phyloP scores from a whole-genome alignment of 2,888 invertebrate species.

The Acrocera orbiculus region DNA sequence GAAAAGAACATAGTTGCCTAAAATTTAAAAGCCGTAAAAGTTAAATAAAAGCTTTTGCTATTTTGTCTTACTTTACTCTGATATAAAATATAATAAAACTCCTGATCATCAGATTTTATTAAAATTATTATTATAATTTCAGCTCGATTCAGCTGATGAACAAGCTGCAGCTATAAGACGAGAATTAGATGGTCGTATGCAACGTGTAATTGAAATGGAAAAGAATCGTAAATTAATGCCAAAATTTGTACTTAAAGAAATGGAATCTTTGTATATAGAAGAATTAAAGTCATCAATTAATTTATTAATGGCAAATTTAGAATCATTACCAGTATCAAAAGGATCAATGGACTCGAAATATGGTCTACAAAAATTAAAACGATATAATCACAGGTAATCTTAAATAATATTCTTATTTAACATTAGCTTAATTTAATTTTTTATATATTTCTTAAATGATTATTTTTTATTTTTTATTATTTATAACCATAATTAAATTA shows the following conservation, averaged over 20 bases:
- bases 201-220: conserved; percentile 93
- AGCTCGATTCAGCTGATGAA: conserved; percentile 98
- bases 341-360: conserved; percentile 95
- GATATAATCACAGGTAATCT: conserved; percentile 90
- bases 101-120: too few relatives aligned
- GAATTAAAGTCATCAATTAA: conserved; percentile 96
- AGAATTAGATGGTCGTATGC: conserved; percentile 95
- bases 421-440: background rate
- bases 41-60: too few relatives aligned
- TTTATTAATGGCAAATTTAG: conserved; percentile 94
- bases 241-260: conserved; percentile 98
- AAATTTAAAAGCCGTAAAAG: too few relatives aligned
- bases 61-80: too few relatives aligned
- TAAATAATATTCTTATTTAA: background rate
- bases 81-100: too few relatives aligned
- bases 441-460: too few relatives aligned
- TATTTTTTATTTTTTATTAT: too few relatives aligned
- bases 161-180: conserved; percentile 98
- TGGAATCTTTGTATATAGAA: conserved; percentile 98
- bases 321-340: conserved; percentile 96
- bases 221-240: conserved; percentile 96
- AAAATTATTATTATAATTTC: too few relatives aligned
- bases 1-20: too few relatives aligned
- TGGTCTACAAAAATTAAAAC: conserved; percentile 92
- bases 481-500: too few relatives aligned